Conservation (phyloP, 2,888 invertebrate genomes). For the Perdita meconis region DNA sequence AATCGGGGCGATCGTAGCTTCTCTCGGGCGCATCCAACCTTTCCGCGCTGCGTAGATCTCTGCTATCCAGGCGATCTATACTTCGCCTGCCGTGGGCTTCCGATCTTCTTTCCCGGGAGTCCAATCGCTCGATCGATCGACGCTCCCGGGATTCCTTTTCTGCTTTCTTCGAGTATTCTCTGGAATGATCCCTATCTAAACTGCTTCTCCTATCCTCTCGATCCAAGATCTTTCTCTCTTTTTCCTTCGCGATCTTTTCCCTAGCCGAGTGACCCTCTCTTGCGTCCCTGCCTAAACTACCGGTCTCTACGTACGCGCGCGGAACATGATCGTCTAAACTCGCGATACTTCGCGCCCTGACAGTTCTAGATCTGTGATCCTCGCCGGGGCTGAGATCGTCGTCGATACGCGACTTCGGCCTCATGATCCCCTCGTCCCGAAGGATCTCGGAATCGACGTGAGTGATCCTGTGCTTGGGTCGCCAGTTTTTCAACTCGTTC, state of each 20-base stretch:
- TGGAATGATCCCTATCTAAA: slow-evolving; percentile 74
- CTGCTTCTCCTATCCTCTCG: slow-evolving; percentile 77
- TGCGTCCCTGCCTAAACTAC: slow-evolving; percentile 79
- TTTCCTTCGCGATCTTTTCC: slow-evolving; percentile 71
- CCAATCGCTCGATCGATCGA: slow-evolving; percentile 73
- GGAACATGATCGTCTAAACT: slow-evolving; percentile 78
- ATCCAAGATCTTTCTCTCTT: slow-evolving; percentile 73
- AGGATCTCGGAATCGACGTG: slow-evolving; percentile 83
- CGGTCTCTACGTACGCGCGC: slow-evolving; percentile 77
- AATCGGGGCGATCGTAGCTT: slow-evolving; percentile 74
- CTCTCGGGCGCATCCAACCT: slow-evolving; percentile 76
- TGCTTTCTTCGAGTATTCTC: slow-evolving; percentile 65
- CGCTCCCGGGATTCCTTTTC: slow-evolving; percentile 73
- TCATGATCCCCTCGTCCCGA: slow-evolving; percentile 83
- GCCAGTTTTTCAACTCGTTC: slow-evolving; percentile 80
- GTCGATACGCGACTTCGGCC: slow-evolving; percentile 82
- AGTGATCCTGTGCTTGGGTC: slow-evolving; percentile 81
- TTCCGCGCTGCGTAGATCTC: slow-evolving; percentile 79
- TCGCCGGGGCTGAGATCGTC: slow-evolving; percentile 81
- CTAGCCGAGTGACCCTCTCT: slow-evolving; percentile 70
- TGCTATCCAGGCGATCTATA: slow-evolving; percentile 71
- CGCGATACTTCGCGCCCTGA: slow-evolving; percentile 79
- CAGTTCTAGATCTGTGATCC: slow-evolving; percentile 72
- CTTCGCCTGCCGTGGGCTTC: slow-evolving; percentile 68
- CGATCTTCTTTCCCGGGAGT: slow-evolving; percentile 71